A percentile compares a stretch with the other conserved stretches of the same genome.
Evolutionary conservation across 2,797 vertebrate genomes (phyloP).

Genomic region (Thunnus albacares): DNA sequence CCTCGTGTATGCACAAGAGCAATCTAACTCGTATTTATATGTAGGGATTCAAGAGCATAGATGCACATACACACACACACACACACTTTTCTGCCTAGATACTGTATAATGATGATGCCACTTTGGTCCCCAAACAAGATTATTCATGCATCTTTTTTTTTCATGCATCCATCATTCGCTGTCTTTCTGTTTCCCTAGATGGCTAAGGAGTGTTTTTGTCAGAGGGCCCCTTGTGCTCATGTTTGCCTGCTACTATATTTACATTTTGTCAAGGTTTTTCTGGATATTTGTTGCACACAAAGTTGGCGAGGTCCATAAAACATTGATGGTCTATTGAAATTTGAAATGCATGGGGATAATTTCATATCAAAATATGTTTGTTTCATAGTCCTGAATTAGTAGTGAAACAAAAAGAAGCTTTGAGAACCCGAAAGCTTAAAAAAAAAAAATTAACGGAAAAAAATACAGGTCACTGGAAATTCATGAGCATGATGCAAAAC

Average conservation of each 20-base stretch:
- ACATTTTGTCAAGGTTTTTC: conserved; percentile 13
- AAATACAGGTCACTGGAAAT: conserved; percentile 34
- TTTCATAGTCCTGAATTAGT: conserved; percentile 12
- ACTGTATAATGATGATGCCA: conserved; percentile 48
- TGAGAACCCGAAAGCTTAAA: conserved; percentile 1
- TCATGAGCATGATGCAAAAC: conserved; percentile 33
- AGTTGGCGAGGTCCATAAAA: neutral
- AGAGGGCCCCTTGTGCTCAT: neutral
- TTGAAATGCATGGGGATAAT: neutral
- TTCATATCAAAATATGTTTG: conserved; percentile 6
- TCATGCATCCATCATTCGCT: conserved; percentile 9
- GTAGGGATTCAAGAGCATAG: conserved; percentile 5
- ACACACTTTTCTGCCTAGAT: conserved; percentile 38
- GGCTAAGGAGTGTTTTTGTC: conserved; percentile 17
- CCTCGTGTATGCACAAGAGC: neutral
- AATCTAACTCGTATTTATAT: conserved; percentile 37
- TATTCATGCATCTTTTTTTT: conserved; percentile 35
- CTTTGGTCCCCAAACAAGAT: conserved; percentile 49
- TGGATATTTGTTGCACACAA: neutral
- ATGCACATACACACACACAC: neutral
- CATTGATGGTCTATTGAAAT: neutral
- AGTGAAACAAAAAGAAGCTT: conserved; percentile 17
- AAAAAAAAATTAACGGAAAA: neutral
- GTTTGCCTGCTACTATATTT: neutral
- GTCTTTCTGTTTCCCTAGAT: conserved; percentile 5